Evolutionary conservation across 2,888 invertebrate genomes (phyloP).

Genomic region (Meiosimyza platycephala): DNA sequence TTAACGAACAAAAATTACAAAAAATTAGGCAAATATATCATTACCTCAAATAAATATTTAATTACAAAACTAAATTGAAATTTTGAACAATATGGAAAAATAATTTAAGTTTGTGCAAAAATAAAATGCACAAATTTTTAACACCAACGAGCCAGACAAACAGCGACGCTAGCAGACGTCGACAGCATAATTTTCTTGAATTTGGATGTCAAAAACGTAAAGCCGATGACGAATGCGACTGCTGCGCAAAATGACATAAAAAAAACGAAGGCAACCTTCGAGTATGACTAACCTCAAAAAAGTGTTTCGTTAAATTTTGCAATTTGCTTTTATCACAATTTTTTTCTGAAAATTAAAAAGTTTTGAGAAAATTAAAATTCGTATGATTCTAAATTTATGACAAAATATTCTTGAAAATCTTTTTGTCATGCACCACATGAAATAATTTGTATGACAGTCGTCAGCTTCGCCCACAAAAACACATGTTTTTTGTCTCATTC

Average conservation of each 20-base stretch:
- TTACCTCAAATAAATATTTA: too few species aligned
- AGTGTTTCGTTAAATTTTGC: slow-evolving; percentile 23
- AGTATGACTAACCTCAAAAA: slow-evolving; percentile 35
- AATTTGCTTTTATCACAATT: slow-evolving; percentile 1
- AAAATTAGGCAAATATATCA: background rate
- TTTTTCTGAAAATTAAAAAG: too few species aligned
- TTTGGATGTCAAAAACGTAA: background rate
- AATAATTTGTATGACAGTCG: background rate
- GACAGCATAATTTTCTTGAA: background rate
- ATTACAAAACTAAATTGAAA: background rate
- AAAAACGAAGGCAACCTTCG: slow-evolving; percentile 1
- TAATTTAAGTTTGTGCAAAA: background rate
- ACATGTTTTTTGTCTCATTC: slow-evolving; percentile 34
- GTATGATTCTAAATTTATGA: too few species aligned
- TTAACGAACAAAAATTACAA: slow-evolving; percentile 5
- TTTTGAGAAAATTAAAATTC: too few species aligned
- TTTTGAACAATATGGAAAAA: background rate
- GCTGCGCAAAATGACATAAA: background rate
- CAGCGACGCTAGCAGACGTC: background rate
- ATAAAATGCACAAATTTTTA: background rate
- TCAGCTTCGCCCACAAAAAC: slow-evolving; percentile 16
- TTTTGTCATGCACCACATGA: background rate
- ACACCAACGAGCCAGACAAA: background rate
- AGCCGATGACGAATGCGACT: slow-evolving; percentile 8
- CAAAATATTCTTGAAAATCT: too few species aligned